Percentiles rank a stretch among this genome's conserved stretches.
Conservation (phyloP, 2,113 vertebrate species). For the Phalacrocorax brasilianus region DNA sequence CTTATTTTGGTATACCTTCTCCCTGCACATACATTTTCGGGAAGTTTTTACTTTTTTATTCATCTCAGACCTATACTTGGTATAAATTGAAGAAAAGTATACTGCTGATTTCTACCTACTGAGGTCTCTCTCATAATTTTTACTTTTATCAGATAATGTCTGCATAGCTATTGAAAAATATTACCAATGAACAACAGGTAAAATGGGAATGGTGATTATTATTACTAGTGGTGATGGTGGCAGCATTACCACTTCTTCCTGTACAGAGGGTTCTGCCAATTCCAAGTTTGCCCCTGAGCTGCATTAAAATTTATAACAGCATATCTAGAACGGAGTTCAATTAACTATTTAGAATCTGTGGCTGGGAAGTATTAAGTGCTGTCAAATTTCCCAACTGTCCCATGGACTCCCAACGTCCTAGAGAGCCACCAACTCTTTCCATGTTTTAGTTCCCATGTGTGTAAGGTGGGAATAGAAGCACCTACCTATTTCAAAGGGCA, state of each 20-base stretch:
- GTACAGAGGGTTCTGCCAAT: not conserved
- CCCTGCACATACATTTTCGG: not conserved
- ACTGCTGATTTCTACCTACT: not conserved
- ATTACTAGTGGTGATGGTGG: not conserved
- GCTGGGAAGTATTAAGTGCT: not conserved
- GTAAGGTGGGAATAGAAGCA: not conserved
- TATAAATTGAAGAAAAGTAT: not conserved
- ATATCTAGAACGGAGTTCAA: not conserved
- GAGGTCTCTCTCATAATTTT: not conserved
- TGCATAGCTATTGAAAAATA: slow-evolving; percentile 1
- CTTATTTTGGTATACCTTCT: not conserved
- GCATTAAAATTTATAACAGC: not conserved
- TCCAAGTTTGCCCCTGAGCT: not conserved
- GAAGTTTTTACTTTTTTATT: not conserved
- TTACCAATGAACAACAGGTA: not conserved
- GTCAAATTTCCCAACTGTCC: not conserved
- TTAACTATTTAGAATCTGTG: not conserved
- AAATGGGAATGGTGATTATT: not conserved
- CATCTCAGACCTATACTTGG: not conserved
- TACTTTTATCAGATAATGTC: not conserved
- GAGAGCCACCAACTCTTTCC: not conserved
- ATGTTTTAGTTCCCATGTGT: not conserved
- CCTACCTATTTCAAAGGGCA: not conserved
- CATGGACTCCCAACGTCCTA: not conserved
- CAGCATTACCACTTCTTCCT: not conserved